These are phyloP conservation scores for Hemicentrotus pulcherrimus DNA, from an alignment of 35 echinoderm and acorn worm species.

Conservation along the genomic window DNA sequence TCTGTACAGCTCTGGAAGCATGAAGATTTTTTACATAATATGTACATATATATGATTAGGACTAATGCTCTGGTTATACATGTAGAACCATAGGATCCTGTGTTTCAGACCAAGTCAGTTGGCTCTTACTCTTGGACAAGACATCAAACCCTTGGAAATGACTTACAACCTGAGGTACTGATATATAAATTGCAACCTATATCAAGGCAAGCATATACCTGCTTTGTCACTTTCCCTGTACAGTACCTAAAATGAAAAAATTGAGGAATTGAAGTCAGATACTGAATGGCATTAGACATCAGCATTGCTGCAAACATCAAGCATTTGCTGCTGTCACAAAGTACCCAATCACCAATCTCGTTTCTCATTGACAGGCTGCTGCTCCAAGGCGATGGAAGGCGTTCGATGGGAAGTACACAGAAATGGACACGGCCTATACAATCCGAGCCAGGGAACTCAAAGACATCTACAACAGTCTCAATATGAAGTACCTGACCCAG, in stretches of 20 bases:
- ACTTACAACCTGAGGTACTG: no score
- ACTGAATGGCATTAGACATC: background rate
- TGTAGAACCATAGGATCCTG: no score
- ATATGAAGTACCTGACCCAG: slow-evolving; percentile 94
- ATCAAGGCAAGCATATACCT: no score
- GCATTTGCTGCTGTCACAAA: background rate
- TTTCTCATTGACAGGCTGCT: slow-evolving; percentile 64
- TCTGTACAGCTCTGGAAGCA: background rate
- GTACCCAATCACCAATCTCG: background rate
- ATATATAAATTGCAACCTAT: no score
- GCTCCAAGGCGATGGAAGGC: slow-evolving; percentile 87
- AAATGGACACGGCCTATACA: slow-evolving; percentile 98
- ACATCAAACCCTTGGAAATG: no score
- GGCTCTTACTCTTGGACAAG: no score
- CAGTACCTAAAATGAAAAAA: no score
- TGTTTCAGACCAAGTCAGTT: no score
- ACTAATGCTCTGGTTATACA: no score
- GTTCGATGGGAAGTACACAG: slow-evolving; percentile 88
- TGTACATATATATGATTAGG: no score
- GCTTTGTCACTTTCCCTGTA: no score
- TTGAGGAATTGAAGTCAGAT: background rate
- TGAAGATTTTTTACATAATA: no score
- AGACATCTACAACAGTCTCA: slow-evolving; percentile 91
- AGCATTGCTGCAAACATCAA: background rate
- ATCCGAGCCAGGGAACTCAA: slow-evolving; percentile 85